Conservation (phyloP, 1,140 invertebrate genomes). For the Nylanderia fulva region DNA sequence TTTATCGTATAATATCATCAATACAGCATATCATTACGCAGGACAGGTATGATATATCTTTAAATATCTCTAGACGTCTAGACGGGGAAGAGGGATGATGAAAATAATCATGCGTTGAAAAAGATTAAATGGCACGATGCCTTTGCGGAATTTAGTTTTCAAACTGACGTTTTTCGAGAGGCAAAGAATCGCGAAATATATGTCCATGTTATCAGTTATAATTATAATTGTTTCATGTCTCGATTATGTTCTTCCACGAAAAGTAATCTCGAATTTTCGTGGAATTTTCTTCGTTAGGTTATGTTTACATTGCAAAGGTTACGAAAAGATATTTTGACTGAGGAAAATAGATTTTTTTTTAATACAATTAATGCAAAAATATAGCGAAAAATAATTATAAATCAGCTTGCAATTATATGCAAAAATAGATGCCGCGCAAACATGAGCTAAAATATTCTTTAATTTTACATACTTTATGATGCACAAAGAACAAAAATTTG, state of each 20-base stretch:
- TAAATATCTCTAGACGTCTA: constrained; percentile 12
- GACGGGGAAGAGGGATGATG: neutral
- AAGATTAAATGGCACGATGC: neutral
- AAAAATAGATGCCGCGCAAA: no score
- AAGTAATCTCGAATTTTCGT: neutral
- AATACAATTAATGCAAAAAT: no score
- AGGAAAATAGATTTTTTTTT: no score
- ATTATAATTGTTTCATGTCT: neutral
- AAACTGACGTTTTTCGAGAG: neutral
- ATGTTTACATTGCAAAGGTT: constrained; percentile 59
- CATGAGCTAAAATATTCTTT: no score
- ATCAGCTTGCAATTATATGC: no score
- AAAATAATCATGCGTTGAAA: constrained; percentile 5
- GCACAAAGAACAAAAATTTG: no score
- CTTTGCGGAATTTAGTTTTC: neutral
- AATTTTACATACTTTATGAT: no score
- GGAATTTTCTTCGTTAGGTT: constrained; percentile 37
- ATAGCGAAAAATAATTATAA: no score
- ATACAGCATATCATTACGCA: constrained; percentile 50
- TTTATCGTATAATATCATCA: constrained; percentile 55
- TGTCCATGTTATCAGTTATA: neutral
- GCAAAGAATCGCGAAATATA: neutral
- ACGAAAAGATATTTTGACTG: neutral
- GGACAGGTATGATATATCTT: constrained; percentile 63
- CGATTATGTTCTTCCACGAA: neutral